phyloP scores from a whole-genome alignment of 2,888 invertebrate genomes.

The Fragum whitleyi region DNA sequence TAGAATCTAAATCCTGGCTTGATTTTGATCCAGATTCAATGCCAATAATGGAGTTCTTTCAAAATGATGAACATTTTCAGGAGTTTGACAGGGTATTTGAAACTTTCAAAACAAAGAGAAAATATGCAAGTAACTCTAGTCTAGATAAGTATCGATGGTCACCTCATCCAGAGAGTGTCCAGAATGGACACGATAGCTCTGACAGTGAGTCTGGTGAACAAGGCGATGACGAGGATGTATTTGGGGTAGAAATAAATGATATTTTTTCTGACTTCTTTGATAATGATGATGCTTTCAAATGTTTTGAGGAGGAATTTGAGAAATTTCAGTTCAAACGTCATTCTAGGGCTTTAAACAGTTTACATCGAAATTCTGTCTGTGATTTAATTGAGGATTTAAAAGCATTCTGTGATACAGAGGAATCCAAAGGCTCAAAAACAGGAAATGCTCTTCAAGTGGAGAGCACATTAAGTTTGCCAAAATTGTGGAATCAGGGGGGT shows the following conservation, averaged over 20 bases:
- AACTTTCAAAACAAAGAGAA: slow-evolving; percentile 74
- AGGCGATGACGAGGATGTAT: slow-evolving; percentile 53
- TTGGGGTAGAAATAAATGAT: slow-evolving; percentile 68
- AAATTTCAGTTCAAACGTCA: slow-evolving; percentile 75
- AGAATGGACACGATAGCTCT: slow-evolving; percentile 34
- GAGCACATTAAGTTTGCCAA: slow-evolving; percentile 52
- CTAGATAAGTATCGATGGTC: slow-evolving; percentile 67
- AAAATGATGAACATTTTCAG: slow-evolving; percentile 80
- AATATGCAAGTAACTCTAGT: slow-evolving; percentile 69
- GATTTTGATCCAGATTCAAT: slow-evolving; percentile 32
- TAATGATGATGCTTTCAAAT: slow-evolving; percentile 79
- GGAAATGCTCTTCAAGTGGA: slow-evolving; percentile 36
- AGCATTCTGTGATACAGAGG: slow-evolving; percentile 78
- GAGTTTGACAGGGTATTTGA: slow-evolving; percentile 82
- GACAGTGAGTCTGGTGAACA: slow-evolving; percentile 25
- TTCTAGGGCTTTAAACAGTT: slow-evolving; percentile 72
- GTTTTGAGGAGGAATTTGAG: slow-evolving; percentile 80
- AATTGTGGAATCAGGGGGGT: slow-evolving; percentile 76
- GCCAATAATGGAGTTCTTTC: slow-evolving; percentile 79
- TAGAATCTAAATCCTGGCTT: background rate
- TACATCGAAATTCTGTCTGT: slow-evolving; percentile 76
- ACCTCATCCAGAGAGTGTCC: slow-evolving; percentile 52
- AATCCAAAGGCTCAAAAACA: slow-evolving; percentile 45
- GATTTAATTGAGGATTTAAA: slow-evolving; percentile 80
- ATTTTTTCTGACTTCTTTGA: slow-evolving; percentile 81